Evolutionary conservation across 2,888 invertebrate genomes (phyloP).

Genomic region (Drosophila birchii): DNA sequence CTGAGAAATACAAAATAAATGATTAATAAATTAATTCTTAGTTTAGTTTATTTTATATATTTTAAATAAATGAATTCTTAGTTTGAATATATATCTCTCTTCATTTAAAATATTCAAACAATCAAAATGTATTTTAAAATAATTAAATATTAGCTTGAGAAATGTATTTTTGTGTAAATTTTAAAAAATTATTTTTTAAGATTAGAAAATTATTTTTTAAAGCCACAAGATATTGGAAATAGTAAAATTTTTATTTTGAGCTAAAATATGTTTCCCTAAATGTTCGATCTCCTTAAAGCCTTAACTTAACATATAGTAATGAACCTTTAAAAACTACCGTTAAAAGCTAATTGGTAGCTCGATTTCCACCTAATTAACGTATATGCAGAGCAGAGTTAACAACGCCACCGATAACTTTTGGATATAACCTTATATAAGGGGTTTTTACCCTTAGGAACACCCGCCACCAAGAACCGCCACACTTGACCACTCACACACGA

Average conservation of each 20-base stretch:
- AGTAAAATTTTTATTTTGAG: not conserved
- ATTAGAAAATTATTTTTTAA: not conserved
- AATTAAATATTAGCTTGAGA: not conserved
- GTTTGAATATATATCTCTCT: too few relatives aligned
- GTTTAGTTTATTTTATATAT: not conserved
- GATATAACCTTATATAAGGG: constrained; percentile 2
- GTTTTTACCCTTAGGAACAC: constrained; percentile 9
- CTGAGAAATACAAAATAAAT: too few relatives aligned
- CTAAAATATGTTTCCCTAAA: not conserved
- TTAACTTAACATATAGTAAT: not conserved
- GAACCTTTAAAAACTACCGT: not conserved
- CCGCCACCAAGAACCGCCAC: constrained; percentile 35
- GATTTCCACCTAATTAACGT: constrained; percentile 27
- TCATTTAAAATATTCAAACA: too few relatives aligned
- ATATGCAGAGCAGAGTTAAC: constrained; percentile 3
- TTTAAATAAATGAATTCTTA: not conserved
- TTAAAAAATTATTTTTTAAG: not conserved
- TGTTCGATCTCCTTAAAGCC: not conserved
- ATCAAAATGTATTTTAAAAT: not conserved
- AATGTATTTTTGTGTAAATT: not conserved
- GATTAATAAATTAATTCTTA: too few relatives aligned
- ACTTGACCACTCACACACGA: constrained; percentile 38
- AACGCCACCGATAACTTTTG: constrained; percentile 12
- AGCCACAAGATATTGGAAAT: not conserved
- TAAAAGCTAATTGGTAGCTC: constrained; percentile 6